Evolutionary conservation across 1,140 invertebrate species (phyloP), one percentile per base, ranked within the genome.

Genomic region (Alviniconcha marisindica): DNA sequence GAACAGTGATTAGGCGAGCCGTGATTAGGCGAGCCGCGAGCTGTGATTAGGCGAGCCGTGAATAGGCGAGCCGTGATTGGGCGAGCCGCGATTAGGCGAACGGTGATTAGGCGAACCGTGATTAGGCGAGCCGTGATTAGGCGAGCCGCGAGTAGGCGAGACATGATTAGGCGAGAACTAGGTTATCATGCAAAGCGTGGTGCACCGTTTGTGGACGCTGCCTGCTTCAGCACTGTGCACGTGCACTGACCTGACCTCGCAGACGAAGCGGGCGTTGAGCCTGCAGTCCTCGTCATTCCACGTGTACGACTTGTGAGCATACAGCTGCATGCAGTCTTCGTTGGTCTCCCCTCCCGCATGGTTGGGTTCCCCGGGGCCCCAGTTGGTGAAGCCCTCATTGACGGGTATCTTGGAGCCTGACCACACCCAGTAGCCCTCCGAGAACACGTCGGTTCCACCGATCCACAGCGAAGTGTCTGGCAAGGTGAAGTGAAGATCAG

Each of bases 341-440:
- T 18, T 42, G 21, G 28, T 74, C 36, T 1, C 21, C 0, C 71
- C 71, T 7, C 38, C 71, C 36, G 18, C 24, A 24, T 74, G 71
- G 71, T 74, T 74, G 7, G 71, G 71, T 42, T 74, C 71, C 2
- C 71, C 71, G 38, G 71, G 71, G 28, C 3, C 36, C 71, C 71
- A 74, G 71, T 42, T 28, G 38, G 12, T 74, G 71, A 42, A 74
- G 14, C 40, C 38, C 7, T 21, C n/a, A 21, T 12, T 51, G 48
- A 74, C 24, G 14, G 71, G 36, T 2, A 0, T 24, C 71, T 74
- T 74, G 71, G 36, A 40, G 71, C 71, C 38, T 4, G 71, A 40
- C 71, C 71, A 74, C 36, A 42, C 24, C 38, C 36, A 74, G 71
- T 74, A 74, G 40, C 71, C 71, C 71, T 74, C 71, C 38, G 71